phyloP scores from a whole-genome alignment of 2,797 vertebrate genomes.

The Enteromius thamalakanensis region DNA sequence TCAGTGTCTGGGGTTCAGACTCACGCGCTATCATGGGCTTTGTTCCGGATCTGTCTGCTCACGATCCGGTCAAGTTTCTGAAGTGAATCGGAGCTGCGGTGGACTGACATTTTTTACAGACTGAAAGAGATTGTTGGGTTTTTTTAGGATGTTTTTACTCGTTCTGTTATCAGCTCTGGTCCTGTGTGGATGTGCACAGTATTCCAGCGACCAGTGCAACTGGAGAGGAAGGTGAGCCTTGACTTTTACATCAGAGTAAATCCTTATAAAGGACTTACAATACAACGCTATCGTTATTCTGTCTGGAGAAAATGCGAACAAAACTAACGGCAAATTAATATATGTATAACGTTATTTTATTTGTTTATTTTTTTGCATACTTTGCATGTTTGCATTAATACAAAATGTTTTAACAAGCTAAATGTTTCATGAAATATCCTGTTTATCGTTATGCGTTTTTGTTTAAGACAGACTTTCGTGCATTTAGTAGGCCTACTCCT shows the following conservation, averaged over 20 bases:
- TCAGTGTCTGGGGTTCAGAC: neutral
- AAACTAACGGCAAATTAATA: neutral
- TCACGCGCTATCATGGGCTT: neutral
- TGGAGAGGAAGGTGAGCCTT: slow-evolving; percentile 88
- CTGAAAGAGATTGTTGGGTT: neutral
- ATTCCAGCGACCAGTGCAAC: slow-evolving; percentile 92
- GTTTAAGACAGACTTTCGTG: neutral
- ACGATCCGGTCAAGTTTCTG: neutral
- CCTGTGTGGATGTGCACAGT: slow-evolving; percentile 79
- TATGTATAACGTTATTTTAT: no score
- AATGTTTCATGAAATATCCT: neutral
- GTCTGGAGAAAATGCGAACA: neutral
- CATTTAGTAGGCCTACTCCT: neutral
- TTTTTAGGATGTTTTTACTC: slow-evolving; percentile 9
- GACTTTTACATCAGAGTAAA: neutral
- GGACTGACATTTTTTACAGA: neutral
- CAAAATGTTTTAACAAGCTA: no score
- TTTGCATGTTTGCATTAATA: neutral
- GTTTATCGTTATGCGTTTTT: neutral
- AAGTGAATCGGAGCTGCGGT: neutral
- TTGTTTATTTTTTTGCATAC: neutral
- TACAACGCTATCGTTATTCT: neutral
- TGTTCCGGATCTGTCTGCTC: neutral
- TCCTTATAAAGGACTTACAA: neutral
- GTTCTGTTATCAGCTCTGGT: slow-evolving; percentile 48